These are phyloP conservation scores for Betta splendens DNA, from an alignment of 2,797 vertebrate species.

Conservation along the genomic window DNA sequence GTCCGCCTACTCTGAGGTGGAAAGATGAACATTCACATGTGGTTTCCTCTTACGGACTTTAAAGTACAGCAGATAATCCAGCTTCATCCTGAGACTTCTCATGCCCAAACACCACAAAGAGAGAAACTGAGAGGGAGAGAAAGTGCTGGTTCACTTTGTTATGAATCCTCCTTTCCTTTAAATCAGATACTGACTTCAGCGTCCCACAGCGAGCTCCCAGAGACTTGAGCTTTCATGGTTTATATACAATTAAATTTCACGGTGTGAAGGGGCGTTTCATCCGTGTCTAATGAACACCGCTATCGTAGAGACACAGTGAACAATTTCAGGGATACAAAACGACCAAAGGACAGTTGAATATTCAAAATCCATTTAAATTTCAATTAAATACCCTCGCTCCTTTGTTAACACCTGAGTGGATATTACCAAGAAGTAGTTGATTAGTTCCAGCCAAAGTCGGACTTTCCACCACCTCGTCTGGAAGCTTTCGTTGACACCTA, in stretches of 20 bases:
- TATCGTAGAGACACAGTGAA: neutral
- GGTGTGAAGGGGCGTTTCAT: constrained; percentile 20
- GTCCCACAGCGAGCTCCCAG: neutral
- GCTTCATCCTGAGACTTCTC: constrained; percentile 70
- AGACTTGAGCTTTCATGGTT: constrained; percentile 15
- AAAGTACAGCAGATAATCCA: constrained; percentile 67
- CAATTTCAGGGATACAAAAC: constrained; percentile 6
- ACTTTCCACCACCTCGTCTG: neutral
- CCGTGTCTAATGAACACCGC: constrained; percentile 19
- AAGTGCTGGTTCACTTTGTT: constrained; percentile 99
- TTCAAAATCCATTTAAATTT: neutral
- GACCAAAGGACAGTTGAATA: constrained; percentile 16
- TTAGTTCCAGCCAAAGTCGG: constrained; percentile 1
- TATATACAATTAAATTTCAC: neutral
- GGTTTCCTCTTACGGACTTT: constrained; percentile 59
- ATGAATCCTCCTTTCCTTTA: constrained; percentile 37
- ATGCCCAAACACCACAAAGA: constrained; percentile 55
- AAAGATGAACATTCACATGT: constrained; percentile 81
- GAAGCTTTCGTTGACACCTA: neutral
- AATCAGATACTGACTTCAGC: constrained; percentile 35
- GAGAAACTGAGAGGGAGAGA: constrained; percentile 53
- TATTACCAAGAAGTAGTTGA: neutral
- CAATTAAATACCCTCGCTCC: neutral
- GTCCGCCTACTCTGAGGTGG: constrained; percentile 68
- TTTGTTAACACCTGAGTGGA: neutral